A percentile compares a stretch with the other conserved stretches of the same genome.
These are phyloP conservation scores for Heteractis magnifica DNA, from an alignment of 92 coral and sea anemone genomes.

Conservation along the genomic window DNA sequence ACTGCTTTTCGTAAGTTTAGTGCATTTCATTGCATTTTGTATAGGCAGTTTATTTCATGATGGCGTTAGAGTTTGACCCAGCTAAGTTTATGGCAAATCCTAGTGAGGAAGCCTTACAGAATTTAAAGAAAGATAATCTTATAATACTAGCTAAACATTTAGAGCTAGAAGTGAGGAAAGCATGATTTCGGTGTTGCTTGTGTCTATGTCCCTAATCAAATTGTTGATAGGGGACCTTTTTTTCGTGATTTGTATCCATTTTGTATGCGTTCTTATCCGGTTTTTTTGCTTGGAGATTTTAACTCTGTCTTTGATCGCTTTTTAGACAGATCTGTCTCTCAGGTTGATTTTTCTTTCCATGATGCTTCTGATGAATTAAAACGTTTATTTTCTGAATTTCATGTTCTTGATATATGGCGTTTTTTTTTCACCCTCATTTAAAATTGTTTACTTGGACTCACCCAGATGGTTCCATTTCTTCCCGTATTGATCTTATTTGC, in stretches of 20 bases:
- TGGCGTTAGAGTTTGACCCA: not conserved
- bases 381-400: slow-evolving; percentile 10
- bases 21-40: not conserved
- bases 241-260: not conserved
- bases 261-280: slow-evolving; percentile 18
- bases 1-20: not conserved
- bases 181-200: slow-evolving; percentile 14
- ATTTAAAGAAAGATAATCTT: not conserved
- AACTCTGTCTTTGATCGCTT: slow-evolving; percentile 49
- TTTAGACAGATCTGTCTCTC: slow-evolving; percentile 28
- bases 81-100: not conserved
- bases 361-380: slow-evolving; percentile 9
- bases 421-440: slow-evolving; percentile 20
- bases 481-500: slow-evolving; percentile 52
- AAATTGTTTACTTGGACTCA: slow-evolving; percentile 37
- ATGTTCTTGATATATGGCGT: slow-evolving; percentile 49
- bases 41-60: not conserved
- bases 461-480: slow-evolving; percentile 27
- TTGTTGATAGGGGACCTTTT: slow-evolving; percentile 30
- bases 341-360: not conserved
- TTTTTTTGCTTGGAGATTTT: slow-evolving; percentile 47
- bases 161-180: too few species aligned
- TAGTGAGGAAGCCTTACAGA: not conserved
- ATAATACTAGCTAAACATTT: not conserved
- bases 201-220: slow-evolving; percentile 54